Percentiles rank a stretch among this genome's conserved stretches.
Conservation (phyloP, 30 jellyfish, hydroid and myxozoan species). For the Aurelia sp. region DNA sequence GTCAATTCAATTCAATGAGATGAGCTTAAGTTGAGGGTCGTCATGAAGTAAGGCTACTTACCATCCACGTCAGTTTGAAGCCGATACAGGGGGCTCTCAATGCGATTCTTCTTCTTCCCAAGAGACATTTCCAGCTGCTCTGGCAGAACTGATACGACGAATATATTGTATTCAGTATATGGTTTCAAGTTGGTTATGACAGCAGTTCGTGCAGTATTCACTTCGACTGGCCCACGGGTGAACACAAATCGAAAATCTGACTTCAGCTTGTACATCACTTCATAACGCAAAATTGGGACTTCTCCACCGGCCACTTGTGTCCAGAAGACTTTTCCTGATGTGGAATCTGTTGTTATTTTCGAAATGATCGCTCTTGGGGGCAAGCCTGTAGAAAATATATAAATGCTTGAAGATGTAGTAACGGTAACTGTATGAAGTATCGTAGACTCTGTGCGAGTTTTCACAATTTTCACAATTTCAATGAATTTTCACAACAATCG, state of each 20-base stretch:
- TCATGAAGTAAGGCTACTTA: neutral
- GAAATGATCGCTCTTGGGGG: conserved; percentile 57
- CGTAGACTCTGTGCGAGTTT: no score
- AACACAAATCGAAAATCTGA: conserved; percentile 34
- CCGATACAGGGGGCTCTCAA: conserved; percentile 59
- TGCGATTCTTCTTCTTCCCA: conserved; percentile 7
- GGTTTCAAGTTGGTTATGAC: conserved; percentile 46
- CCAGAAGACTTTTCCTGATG: conserved; percentile 56
- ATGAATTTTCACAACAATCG: no score
- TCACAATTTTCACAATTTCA: no score
- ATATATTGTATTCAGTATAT: conserved; percentile 57
- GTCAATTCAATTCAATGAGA: no score
- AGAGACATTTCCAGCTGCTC: conserved; percentile 40
- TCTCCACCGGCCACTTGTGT: conserved; percentile 55
- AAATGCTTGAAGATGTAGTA: neutral
- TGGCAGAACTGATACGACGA: conserved; percentile 54
- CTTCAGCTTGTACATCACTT: conserved; percentile 53
- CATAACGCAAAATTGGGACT: conserved; percentile 54
- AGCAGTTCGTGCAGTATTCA: conserved; percentile 28
- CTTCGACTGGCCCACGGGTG: conserved; percentile 64
- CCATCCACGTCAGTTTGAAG: conserved; percentile 74
- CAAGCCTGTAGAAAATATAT: neutral
- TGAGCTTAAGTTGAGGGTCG: no score
- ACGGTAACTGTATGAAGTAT: no score
- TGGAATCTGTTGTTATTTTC: conserved; percentile 53